These are phyloP conservation scores for Perognathus longimembris DNA, from an alignment of 2,113 vertebrate genomes.

Conservation along the genomic window DNA sequence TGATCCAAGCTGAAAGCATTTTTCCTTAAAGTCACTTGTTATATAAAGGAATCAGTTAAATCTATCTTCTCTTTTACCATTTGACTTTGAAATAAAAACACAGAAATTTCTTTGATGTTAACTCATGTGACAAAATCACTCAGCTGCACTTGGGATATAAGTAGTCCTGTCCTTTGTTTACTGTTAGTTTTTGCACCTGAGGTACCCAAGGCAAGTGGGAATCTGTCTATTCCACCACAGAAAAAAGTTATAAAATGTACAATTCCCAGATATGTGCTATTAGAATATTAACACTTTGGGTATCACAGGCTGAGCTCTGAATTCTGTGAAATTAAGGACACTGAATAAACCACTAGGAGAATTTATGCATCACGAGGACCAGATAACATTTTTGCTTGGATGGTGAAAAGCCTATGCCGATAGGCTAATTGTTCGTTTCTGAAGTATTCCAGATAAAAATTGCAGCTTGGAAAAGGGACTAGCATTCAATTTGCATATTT, in stretches of 20 bases:
- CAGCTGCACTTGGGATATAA: not conserved
- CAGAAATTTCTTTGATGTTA: not conserved
- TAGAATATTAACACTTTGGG: not conserved
- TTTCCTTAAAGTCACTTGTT: not conserved
- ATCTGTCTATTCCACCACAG: not conserved
- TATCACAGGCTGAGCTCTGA: not conserved
- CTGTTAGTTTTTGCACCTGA: not conserved
- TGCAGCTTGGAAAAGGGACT: not conserved
- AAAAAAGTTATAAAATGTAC: not conserved
- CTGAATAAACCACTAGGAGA: not conserved
- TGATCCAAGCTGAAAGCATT: not conserved
- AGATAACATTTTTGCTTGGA: slow-evolving; percentile 7
- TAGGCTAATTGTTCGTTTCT: not conserved
- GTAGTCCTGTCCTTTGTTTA: not conserved
- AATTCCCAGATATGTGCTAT: not conserved
- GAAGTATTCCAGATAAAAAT: not conserved
- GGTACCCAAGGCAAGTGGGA: not conserved
- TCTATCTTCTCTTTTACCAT: slow-evolving; percentile 2
- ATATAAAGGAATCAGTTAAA: slow-evolving; percentile 23
- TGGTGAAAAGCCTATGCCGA: not conserved
- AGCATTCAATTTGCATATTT: too few relatives aligned
- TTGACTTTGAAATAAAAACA: slow-evolving; percentile 23
- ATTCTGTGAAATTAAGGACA: not conserved
- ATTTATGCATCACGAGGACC: not conserved
- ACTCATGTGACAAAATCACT: not conserved